These are phyloP conservation scores for Hypselothyrea guttata DNA, from an alignment of 2,888 invertebrate species.

Conservation along the genomic window DNA sequence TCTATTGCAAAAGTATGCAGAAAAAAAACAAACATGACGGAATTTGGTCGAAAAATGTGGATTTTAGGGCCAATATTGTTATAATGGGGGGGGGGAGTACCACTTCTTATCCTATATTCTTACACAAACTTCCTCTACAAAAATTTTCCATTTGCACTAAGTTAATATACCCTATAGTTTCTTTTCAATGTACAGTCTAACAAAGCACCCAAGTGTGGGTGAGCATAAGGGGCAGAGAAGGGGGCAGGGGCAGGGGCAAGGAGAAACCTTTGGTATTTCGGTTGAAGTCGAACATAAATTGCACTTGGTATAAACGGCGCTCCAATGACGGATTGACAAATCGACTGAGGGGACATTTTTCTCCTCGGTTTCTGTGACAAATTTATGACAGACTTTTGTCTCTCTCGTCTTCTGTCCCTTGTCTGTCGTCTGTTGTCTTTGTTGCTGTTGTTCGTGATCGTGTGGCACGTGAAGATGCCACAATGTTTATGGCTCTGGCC, in stretches of 20 bases:
- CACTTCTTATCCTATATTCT: no score
- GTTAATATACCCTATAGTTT: no score
- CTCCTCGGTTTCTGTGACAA: conserved; percentile 56
- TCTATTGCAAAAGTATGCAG: no score
- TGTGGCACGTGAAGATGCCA: conserved; percentile 71
- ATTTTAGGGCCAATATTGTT: no score
- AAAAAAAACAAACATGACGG: no score
- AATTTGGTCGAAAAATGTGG: no score
- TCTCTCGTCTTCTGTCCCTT: background rate
- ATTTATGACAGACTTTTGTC: conserved; percentile 73
- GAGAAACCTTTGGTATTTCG: conserved; percentile 7
- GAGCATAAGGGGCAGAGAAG: conserved; percentile 11
- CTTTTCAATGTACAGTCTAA: conserved; percentile 9
- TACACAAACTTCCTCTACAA: no score
- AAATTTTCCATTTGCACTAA: no score
- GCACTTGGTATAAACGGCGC: conserved; percentile 61
- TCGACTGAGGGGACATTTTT: conserved; percentile 25
- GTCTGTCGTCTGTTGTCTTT: conserved; percentile 14
- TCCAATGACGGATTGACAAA: conserved; percentile 76
- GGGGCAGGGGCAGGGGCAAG: background rate
- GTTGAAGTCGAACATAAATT: conserved; percentile 56
- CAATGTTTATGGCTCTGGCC: conserved; percentile 68
- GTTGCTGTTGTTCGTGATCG: conserved; percentile 35
- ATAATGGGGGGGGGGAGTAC: no score
- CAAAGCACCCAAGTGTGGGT: conserved; percentile 50